These are phyloP conservation scores for Mystacides longicornis DNA, from an alignment of 2,888 invertebrate species.

Conservation along the genomic window DNA sequence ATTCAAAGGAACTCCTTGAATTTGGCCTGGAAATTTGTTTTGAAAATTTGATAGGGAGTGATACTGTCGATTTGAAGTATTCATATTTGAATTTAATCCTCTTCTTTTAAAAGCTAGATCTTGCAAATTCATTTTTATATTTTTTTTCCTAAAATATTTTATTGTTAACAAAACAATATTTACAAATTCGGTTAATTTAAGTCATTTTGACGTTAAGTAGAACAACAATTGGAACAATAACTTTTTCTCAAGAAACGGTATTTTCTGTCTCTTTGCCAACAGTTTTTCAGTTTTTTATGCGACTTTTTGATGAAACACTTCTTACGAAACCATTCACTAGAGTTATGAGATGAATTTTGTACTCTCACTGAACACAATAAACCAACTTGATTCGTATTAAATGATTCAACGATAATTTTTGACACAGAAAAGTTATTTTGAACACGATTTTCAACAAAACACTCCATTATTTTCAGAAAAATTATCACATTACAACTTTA, in stretches of 20 bases:
- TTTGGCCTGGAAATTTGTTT: background rate
- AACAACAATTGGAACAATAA: background rate
- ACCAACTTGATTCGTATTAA: slow-evolving; percentile 9
- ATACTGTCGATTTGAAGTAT: background rate
- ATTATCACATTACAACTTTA: background rate
- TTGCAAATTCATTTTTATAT: slow-evolving; percentile 12
- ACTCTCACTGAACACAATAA: slow-evolving; percentile 2
- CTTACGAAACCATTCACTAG: slow-evolving; percentile 18
- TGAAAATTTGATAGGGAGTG: background rate
- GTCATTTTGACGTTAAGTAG: slow-evolving; percentile 11
- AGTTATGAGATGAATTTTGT: slow-evolving; percentile 9
- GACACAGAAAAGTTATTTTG: slow-evolving; percentile 7
- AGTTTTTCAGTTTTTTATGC: slow-evolving; percentile 14
- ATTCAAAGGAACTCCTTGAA: background rate
- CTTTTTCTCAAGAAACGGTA: background rate
- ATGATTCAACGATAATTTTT: background rate
- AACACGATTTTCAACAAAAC: slow-evolving; percentile 12
- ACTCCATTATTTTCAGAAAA: slow-evolving; percentile 22
- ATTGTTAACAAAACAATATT: slow-evolving; percentile 4
- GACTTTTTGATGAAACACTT: slow-evolving; percentile 15
- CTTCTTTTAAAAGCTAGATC: background rate
- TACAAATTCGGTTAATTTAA: slow-evolving; percentile 5
- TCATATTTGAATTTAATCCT: background rate
- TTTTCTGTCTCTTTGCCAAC: background rate
- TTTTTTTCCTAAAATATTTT: slow-evolving; percentile 11